These are phyloP conservation scores for Trichosurus vulpecula DNA, from an alignment of 2,797 vertebrate genomes.

Conservation along the genomic window DNA sequence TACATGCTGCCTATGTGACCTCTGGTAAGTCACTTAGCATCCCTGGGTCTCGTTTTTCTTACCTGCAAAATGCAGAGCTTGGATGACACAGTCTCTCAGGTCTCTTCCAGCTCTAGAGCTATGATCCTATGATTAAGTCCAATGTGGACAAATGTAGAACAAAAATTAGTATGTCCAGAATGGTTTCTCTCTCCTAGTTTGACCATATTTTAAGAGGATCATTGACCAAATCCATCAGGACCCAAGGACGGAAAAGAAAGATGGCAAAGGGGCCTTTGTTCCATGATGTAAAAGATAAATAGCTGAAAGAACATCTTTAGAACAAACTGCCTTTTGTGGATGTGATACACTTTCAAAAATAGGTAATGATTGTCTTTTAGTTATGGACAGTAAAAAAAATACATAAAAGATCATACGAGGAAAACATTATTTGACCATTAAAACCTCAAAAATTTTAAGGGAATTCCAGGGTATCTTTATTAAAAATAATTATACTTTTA, in stretches of 20 bases:
- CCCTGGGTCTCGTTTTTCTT: neutral
- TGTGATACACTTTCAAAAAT: too few relatives aligned
- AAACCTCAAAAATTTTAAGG: too few relatives aligned
- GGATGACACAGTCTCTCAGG: neutral
- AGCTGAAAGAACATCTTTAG: too few relatives aligned
- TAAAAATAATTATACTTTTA: too few relatives aligned
- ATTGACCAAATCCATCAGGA: neutral
- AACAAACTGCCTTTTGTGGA: too few relatives aligned
- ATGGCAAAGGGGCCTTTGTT: neutral
- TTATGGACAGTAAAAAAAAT: too few relatives aligned
- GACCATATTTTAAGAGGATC: neutral
- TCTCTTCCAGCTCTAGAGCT: neutral
- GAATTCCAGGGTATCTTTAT: too few relatives aligned
- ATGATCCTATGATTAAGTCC: neutral
- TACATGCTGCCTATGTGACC: neutral
- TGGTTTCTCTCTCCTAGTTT: neutral
- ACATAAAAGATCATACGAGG: too few relatives aligned
- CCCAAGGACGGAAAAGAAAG: neutral
- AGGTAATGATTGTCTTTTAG: too few relatives aligned
- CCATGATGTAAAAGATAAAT: neutral
- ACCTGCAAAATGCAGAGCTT: neutral
- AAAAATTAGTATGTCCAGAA: neutral
- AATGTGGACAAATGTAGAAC: neutral
- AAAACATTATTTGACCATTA: too few relatives aligned
- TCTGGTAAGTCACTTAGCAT: neutral